Conservation (phyloP, 2,888 invertebrate species). For the Hypena proboscidalis region DNA sequence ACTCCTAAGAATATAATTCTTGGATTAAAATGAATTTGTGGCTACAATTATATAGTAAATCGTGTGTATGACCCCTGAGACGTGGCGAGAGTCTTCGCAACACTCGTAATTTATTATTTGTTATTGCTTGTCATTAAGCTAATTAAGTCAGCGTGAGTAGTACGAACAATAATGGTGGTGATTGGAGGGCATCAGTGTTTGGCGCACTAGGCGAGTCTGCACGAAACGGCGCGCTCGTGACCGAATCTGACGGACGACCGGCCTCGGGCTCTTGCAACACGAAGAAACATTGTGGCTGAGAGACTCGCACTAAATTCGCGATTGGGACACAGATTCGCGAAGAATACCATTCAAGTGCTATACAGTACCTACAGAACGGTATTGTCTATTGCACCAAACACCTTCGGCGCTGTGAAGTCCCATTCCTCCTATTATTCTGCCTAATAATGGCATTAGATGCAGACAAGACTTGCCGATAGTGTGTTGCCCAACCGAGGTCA, state of each 20-base stretch:
- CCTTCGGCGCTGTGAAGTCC: conserved; percentile 38
- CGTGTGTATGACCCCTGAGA: conserved; percentile 2
- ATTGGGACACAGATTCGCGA: conserved; percentile 71
- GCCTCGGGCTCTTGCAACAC: conserved; percentile 76
- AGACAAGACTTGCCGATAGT: conserved; percentile 33
- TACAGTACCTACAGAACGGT: conserved; percentile 43
- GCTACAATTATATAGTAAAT: conserved; percentile 11
- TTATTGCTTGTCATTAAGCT: conserved; percentile 38
- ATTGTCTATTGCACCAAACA: conserved; percentile 52
- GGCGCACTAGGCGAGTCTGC: conserved; percentile 53
- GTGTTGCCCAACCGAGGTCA: conserved; percentile 44
- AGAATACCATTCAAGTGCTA: conserved; percentile 65
- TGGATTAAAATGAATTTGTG: conserved; percentile 13
- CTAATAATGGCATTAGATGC: conserved; percentile 39
- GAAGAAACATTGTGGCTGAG: conserved; percentile 68
- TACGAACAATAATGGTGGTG: conserved; percentile 37
- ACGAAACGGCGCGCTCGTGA: conserved; percentile 73
- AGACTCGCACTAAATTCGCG: conserved; percentile 71
- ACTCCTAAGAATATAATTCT: conserved; percentile 4
- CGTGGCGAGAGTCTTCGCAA: conserved; percentile 12
- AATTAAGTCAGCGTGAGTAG: conserved; percentile 38
- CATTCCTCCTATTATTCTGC: conserved; percentile 39
- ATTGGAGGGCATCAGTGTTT: conserved; percentile 46
- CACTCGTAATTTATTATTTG: conserved; percentile 12
- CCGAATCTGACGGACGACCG: conserved; percentile 65